Conservation (phyloP, 2,797 vertebrate species). For the Phoeniculus purpureus region DNA sequence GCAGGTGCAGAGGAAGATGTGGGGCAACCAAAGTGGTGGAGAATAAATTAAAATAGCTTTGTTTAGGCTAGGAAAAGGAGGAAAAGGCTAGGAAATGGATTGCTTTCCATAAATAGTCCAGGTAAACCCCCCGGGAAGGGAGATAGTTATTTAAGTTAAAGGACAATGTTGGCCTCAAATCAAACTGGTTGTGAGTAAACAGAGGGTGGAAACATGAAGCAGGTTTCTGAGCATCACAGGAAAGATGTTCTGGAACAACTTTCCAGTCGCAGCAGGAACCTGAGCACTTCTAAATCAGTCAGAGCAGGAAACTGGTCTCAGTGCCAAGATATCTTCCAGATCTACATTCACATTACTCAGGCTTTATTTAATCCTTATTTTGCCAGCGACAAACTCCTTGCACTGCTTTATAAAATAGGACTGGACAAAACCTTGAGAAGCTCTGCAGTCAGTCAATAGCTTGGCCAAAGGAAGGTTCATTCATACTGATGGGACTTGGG, state of each 20-base stretch:
- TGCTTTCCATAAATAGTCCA: conserved; percentile 35
- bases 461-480: not conserved
- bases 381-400: not conserved
- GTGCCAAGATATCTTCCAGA: conserved; percentile 38
- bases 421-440: not conserved
- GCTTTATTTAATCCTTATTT: conserved; percentile 1
- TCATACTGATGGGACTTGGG: not conserved
- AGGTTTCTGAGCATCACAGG: conserved; percentile 66
- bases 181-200: conserved; percentile 65
- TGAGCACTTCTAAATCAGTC: conserved; percentile 47
- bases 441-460: not conserved
- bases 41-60: conserved; percentile 16
- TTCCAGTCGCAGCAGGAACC: conserved; percentile 60
- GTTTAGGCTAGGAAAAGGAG: conserved; percentile 34
- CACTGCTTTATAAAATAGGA: not conserved
- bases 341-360: conserved; percentile 43
- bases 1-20: conserved; percentile 27
- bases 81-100: conserved; percentile 32
- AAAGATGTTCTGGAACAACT: conserved; percentile 69
- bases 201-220: conserved; percentile 34
- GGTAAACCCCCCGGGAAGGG: conserved; percentile 27
- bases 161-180: conserved; percentile 63
- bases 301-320: conserved; percentile 35
- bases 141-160: conserved; percentile 51
- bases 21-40: not conserved